phyloP scores from a whole-genome alignment of 2,797 vertebrate genomes.

The Anomalospiza imberbis region DNA sequence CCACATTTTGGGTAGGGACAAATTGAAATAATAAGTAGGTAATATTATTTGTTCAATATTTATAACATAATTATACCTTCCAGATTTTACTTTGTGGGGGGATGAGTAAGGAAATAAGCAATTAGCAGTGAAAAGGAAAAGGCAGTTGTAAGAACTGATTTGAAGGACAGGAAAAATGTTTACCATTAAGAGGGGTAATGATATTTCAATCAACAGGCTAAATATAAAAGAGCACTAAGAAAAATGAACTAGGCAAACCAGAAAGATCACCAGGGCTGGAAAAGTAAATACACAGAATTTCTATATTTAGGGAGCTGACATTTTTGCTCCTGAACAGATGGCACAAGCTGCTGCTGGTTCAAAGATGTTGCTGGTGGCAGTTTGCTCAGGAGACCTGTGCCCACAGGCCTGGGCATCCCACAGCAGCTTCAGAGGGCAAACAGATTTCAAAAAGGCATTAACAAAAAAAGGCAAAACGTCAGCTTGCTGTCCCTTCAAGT shows the following conservation, averaged over 20 bases:
- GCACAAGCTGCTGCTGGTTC: background rate
- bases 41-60: background rate
- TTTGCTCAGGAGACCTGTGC: background rate
- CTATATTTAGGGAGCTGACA: conserved; percentile 48
- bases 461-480: background rate
- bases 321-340: conserved; percentile 26
- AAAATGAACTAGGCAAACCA: conserved; percentile 24
- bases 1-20: background rate
- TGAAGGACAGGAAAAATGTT: background rate
- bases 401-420: background rate
- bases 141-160: background rate
- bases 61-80: background rate
- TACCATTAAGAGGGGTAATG: background rate
- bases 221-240: conserved; percentile 20
- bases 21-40: background rate
- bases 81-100: background rate
- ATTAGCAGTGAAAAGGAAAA: background rate
- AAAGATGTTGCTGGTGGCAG: background rate
- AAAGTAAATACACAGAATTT: conserved; percentile 25
- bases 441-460: background rate
- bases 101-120: background rate
- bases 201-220: conserved; percentile 10
- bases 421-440: background rate
- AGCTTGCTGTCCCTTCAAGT: background rate
- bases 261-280: conserved; percentile 5